Evolutionary conservation across 2,888 invertebrate genomes (phyloP).

Genomic region (Apamea sordens): DNA sequence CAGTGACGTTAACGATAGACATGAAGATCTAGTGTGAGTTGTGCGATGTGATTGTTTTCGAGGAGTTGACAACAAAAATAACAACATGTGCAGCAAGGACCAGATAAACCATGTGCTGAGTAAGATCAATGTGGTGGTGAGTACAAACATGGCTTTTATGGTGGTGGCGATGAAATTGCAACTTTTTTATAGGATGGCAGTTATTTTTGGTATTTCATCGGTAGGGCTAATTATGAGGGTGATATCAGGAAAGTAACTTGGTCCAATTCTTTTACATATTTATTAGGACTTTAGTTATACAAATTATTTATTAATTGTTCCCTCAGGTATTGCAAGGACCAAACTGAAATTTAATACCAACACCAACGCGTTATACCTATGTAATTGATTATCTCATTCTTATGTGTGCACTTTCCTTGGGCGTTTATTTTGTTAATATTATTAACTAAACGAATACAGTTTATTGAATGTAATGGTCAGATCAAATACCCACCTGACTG

Average conservation of each 20-base stretch:
- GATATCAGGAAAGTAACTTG: too few relatives aligned
- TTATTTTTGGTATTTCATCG: not conserved
- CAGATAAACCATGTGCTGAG: slow-evolving; percentile 93
- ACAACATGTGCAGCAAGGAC: slow-evolving; percentile 92
- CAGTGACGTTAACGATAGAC: slow-evolving; percentile 63
- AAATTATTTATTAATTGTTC: too few relatives aligned
- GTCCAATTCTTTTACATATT: too few relatives aligned
- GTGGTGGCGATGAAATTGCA: not conserved
- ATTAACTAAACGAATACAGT: not conserved
- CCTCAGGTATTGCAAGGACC: not conserved
- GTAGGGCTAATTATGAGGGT: not conserved
- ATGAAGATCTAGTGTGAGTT: slow-evolving; percentile 68
- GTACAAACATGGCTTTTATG: slow-evolving; percentile 72
- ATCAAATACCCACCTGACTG: slow-evolving; percentile 25
- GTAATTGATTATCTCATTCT: not conserved
- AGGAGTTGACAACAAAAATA: slow-evolving; percentile 64
- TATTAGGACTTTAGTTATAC: not conserved
- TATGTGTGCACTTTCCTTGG: not conserved
- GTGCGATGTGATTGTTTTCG: slow-evolving; percentile 79
- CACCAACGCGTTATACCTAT: not conserved
- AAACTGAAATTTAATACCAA: not conserved
- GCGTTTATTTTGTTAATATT: not conserved
- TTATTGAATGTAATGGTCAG: slow-evolving; percentile 3
- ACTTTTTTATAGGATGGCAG: not conserved
- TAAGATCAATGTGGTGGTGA: slow-evolving; percentile 94